These are phyloP conservation scores for Smittia aterrima DNA, from an alignment of 2,888 invertebrate species.

Conservation along the genomic window DNA sequence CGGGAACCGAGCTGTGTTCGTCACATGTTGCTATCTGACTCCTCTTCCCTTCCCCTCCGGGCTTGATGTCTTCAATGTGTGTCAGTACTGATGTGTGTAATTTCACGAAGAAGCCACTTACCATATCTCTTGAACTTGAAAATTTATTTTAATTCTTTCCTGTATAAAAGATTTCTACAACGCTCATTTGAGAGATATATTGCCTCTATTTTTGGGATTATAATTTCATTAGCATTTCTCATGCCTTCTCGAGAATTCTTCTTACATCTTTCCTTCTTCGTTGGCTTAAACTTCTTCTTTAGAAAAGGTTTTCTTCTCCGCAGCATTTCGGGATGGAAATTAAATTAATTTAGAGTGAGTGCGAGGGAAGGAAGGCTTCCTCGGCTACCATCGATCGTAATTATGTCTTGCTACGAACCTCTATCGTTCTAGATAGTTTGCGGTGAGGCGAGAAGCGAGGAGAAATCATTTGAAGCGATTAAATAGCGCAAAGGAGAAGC, in stretches of 20 bases:
- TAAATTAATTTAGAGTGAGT: slow-evolving; percentile 3
- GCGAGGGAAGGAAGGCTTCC: neutral
- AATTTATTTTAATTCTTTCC: slow-evolving; percentile 4
- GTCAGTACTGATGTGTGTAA: slow-evolving; percentile 4
- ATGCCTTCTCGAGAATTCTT: slow-evolving; percentile 13
- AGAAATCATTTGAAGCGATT: neutral
- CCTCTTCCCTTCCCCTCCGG: neutral
- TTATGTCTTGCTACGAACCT: neutral
- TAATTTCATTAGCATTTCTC: slow-evolving; percentile 41
- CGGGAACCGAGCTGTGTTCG: neutral
- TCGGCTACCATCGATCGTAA: slow-evolving; percentile 2
- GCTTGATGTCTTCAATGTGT: neutral
- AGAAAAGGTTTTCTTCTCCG: neutral
- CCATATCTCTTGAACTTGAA: slow-evolving; percentile 21
- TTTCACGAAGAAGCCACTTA: neutral
- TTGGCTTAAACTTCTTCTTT: neutral
- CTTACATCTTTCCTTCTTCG: neutral
- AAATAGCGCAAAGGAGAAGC: slow-evolving; percentile 6
- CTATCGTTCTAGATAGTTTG: neutral
- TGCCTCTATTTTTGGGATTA: slow-evolving; percentile 37
- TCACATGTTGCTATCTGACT: neutral
- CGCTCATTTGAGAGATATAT: slow-evolving; percentile 11
- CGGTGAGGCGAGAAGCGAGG: neutral
- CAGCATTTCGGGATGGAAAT: neutral
- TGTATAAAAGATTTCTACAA: slow-evolving; percentile 17